These are phyloP conservation scores for Rhinogobius similis DNA, from an alignment of 2,113 vertebrate genomes.

Conservation along the genomic window DNA sequence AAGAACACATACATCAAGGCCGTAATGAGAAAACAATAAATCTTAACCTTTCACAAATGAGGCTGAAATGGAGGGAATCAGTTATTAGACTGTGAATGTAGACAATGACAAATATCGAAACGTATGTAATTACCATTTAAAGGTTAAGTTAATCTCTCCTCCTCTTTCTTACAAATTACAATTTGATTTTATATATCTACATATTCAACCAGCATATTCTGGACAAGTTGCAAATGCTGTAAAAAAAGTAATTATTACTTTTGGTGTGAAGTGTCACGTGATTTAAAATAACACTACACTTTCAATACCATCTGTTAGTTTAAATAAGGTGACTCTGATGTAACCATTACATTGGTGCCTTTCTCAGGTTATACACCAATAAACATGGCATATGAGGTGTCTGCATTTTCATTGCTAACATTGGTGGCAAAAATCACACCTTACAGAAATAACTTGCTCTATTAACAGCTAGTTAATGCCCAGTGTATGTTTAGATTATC, in stretches of 20 bases:
- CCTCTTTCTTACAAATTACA: neutral
- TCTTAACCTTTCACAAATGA: neutral
- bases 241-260: too few relatives aligned
- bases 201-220: too few relatives aligned
- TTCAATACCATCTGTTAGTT: neutral
- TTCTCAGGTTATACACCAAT: neutral
- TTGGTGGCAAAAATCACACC: neutral
- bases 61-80: neutral
- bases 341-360: neutral
- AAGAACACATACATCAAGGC: neutral
- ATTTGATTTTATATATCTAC: too few relatives aligned
- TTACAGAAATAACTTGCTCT: neutral
- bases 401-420: neutral
- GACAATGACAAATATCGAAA: neutral
- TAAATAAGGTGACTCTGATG: neutral
- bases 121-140: neutral
- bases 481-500: neutral
- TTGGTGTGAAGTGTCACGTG: too few relatives aligned
- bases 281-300: neutral
- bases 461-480: neutral
- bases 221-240: too few relatives aligned
- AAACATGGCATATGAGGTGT: constrained; percentile 2
- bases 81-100: neutral
- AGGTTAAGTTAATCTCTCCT: neutral
- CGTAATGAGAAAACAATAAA: neutral